Percentiles rank a stretch among this genome's conserved stretches.
These are phyloP conservation scores for Tauraco erythrolophus DNA, from an alignment of 2,113 vertebrate genomes.

Conservation along the genomic window DNA sequence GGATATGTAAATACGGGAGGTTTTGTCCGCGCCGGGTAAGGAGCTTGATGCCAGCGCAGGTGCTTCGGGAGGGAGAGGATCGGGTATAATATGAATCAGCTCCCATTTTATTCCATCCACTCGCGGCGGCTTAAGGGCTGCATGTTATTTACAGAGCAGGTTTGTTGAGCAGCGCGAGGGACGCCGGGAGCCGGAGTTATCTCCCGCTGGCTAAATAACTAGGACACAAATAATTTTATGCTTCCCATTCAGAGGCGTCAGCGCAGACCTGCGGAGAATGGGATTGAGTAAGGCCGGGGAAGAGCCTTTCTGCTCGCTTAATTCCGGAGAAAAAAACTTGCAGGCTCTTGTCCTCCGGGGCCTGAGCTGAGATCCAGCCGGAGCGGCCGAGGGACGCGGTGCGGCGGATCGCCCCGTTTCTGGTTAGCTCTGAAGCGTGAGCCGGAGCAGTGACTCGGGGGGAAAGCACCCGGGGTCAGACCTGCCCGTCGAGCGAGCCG, in stretches of 20 bases:
- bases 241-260: background rate
- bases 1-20: background rate
- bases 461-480: background rate
- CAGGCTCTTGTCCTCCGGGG: background rate
- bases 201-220: background rate
- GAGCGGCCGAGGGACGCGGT: background rate
- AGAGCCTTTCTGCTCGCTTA: background rate
- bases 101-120: conserved; percentile 22
- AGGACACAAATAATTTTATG: background rate
- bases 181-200: background rate
- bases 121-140: background rate
- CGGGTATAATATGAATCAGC: background rate
- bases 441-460: conserved; percentile 30
- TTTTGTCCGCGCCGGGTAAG: background rate
- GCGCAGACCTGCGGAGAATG: background rate
- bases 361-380: background rate
- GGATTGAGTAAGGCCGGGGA: accelerated
- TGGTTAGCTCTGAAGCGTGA: background rate
- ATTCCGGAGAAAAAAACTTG: background rate
- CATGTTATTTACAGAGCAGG: conserved; percentile 46
- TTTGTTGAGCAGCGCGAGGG: background rate
- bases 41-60: background rate
- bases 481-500: background rate
- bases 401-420: background rate
- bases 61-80: background rate